Base-by-base conservation (phyloP, 2,113 vertebrate genomes). In the Hypocryptadius cinnamomeus region DNA sequence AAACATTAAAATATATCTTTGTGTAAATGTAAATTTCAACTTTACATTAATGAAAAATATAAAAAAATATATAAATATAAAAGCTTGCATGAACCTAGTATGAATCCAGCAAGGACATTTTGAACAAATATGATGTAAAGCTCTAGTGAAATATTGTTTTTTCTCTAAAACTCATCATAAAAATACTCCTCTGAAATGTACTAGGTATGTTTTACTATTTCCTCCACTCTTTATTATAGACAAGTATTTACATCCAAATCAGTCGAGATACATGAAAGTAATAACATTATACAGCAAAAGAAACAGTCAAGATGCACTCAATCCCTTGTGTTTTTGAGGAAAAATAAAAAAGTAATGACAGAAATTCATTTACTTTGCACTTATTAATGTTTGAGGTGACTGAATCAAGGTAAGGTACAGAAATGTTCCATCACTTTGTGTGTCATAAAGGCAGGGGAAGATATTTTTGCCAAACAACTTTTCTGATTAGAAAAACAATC, bases 21-120 rank as follows among this genome's bases (percentile, higher is more conserved):
- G 81, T 87, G 40, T 74, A 80, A 94, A 93, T 90, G 59, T 57
- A 90, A 90, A 89, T 90, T 90, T 88, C 69, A 89, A 57, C 27
- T 86, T 80, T 68, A 81, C 71, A 25, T 69, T 81, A 78, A 86
- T 79, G 42, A 92, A 92, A 90, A 94, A 66, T 66, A 3, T 54
- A 63, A 92, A 80, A 70, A n/a, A n/a, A n/a, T n/a, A n/a, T n/a
- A n/a, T n/a, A 90, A 94, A 66, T 66, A 3, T 54, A 63, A 92
- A 80, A 70, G 2, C 35, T 79, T 85, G 27, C 33, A 44, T 86
- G 44, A 84, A 22, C 4, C 71, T 92, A 40, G 2, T 37, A n/a
- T 68, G 24, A 90, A 54, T 83, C 28, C 20, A 68, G 7, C 42
- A 35, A 73, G 15, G 19, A 30, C 30, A 33, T 65, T 74, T 86